Evolutionary conservation across 35 echinoderm and acorn worm species (phyloP), one percentile per base, ranked within the genome.

Genomic region (Patiria miniata): DNA sequence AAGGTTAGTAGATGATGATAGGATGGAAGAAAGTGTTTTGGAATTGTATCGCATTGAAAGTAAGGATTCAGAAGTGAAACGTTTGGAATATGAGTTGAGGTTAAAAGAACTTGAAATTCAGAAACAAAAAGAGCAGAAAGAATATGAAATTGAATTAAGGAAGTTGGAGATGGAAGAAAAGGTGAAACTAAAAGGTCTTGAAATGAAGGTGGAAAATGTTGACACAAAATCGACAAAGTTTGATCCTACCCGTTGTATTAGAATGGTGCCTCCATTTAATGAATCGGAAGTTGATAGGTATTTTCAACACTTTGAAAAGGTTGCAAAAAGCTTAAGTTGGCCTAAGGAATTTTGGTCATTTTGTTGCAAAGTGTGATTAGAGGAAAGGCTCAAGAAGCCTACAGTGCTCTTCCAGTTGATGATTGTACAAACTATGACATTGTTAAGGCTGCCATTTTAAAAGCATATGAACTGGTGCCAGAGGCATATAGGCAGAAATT

Each of bases 401-500:
- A 81, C 76, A 79, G 37, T 1, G 47, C 83, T 10, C 37, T 94
- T 39, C 47, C 83, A 0, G 28, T 82, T 60, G 19, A 33, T 18
- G 83, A 90, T 30, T 33, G 86, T 51, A 54, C 40, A 29, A 51
- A 90, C 32, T 91, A 94, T 83, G 84, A 91, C 1, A 79, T 15
- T 52, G 93, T 91, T 7, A 94, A 91, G 44, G 32, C 59, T 22
- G 51, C 52, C 0, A 61, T 94, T 22, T 19, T 91, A 17, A 61
- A 85, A 40, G 78, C 93, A 2, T 91, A 94, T 83, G 51, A 91
- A 44, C 78, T 91, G 4, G 93, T 90, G 28, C 93, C 93, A 9
- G 93, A 91, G 56, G 88, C 88, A 0, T 94, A 94, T 60, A 40
- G 93, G 2, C 78, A 94, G 50, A 89, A 86, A 8, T 94, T 94